Base-by-base conservation (phyloP, 1,140 invertebrate species). In the Brachionus koreanus region DNA sequence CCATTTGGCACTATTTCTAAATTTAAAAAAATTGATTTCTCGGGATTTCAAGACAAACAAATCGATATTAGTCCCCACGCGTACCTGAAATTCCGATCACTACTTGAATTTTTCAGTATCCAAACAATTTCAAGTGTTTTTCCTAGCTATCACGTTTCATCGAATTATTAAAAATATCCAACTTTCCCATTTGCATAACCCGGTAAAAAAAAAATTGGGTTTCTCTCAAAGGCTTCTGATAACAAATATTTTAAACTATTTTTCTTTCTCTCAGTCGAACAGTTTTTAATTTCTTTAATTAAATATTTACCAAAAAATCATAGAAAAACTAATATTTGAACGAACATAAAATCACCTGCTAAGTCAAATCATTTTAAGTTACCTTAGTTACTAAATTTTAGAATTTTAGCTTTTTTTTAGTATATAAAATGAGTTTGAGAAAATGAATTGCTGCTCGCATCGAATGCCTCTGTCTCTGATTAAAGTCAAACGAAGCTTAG, bases 381-480 rank as follows among this genome's bases (percentile, higher is more conserved):
- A n/a, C 65, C 65, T 69, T 69, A 69, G 65, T 69, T 39, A 69
- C 65, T 39, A 57, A 57, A 57, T 57, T 69, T 69, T 65, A 35
- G 10, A 65, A 35, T 65, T 65, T 65, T 33, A 57, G 23, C 1
- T 7, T 65, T 65, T 65, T 65, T 65, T 65, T 5, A 65, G 29
- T 7, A 65, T 65, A 65, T 37, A 39, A 69, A 69, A 69, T 69
- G 65, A 69, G 19, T 69, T 69, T 37, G 37, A 65, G 25, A 37
- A 69, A 69, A 69, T 69, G 65, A 39, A 39, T 69, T 69, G 13
- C n/a, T 19, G 6, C 16, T 37, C 65, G 9, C 33, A 69, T 19
- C 37, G n/a, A 37, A 69, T 65, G 49, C 49, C 16, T n/a, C 63
- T 10, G 29, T 9, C 33, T 65, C 29, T 37, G 33, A 37, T 65